Conservation (phyloP, 1,140 invertebrate species). For the Aphaenogaster ashmeadi region DNA sequence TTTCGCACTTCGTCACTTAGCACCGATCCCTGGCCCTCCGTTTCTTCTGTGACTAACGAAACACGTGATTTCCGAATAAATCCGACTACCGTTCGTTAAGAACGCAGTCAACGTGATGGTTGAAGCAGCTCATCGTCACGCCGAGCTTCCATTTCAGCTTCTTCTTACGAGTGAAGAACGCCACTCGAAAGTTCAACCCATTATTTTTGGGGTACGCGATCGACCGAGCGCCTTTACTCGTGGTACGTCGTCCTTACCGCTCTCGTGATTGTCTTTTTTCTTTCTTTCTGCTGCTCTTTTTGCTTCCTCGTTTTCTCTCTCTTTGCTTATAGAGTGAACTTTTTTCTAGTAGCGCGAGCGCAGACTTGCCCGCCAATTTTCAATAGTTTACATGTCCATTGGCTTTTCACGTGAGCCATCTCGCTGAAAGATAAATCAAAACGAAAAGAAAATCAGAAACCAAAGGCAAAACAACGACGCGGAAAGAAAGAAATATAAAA, state of each 20-base stretch:
- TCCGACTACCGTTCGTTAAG: conserved; percentile 27
- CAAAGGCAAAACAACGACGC: conserved; percentile 45
- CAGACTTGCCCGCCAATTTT: conserved; percentile 69
- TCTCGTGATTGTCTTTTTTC: conserved; percentile 68
- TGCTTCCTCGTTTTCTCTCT: background rate
- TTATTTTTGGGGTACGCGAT: conserved; percentile 75
- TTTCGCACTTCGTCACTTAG: conserved; percentile 19
- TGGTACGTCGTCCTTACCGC: background rate
- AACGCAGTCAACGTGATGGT: background rate
- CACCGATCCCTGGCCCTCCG: background rate
- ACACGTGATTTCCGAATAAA: background rate
- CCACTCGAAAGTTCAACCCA: conserved; percentile 80
- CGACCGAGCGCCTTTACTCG: conserved; percentile 47
- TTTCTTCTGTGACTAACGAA: background rate
- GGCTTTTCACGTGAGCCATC: conserved; percentile 78
- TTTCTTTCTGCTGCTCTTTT: background rate
- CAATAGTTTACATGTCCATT: conserved; percentile 61
- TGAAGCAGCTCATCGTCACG: conserved; percentile 7
- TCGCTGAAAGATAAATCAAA: conserved; percentile 81
- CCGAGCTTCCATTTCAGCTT: conserved; percentile 25
- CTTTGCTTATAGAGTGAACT: conserved; percentile 52
- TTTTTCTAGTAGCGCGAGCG: conserved; percentile 71
- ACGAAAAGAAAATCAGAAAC: conserved; percentile 80
- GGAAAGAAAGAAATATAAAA: background rate
- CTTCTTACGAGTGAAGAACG: background rate